Percentiles rank a stretch among this genome's conserved stretches.
phyloP scores from a whole-genome alignment of 2,797 vertebrate genomes.

The Sciaenops ocellatus region DNA sequence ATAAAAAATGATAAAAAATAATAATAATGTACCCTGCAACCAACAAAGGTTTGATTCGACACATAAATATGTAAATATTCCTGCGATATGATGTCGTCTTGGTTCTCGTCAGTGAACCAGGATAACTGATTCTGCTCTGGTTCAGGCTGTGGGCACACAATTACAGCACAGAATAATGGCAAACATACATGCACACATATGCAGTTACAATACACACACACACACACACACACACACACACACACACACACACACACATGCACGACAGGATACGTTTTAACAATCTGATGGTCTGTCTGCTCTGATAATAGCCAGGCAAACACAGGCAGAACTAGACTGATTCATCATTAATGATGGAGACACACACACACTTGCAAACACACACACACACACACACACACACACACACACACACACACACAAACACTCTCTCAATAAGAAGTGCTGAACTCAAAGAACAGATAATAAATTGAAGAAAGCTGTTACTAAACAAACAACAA shows the following conservation, averaged over 20 bases:
- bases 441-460: slow-evolving; percentile 1
- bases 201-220: slow-evolving; percentile 15
- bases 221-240: slow-evolving; percentile 1
- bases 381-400: background rate
- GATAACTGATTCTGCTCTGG: slow-evolving; percentile 5
- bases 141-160: slow-evolving; percentile 23
- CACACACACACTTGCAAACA: background rate
- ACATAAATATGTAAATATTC: no score
- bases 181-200: slow-evolving; percentile 11
- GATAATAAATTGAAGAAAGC: background rate
- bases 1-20: background rate
- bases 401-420: background rate
- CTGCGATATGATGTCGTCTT: slow-evolving; percentile 8
- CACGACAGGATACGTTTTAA: slow-evolving; percentile 21
- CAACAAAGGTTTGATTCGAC: background rate
- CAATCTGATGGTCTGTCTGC: slow-evolving; percentile 79
- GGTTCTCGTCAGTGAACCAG: slow-evolving; percentile 9
- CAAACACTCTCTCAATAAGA: slow-evolving; percentile 4
- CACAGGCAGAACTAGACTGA: slow-evolving; percentile 43
- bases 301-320: slow-evolving; percentile 60
- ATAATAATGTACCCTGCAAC: background rate
- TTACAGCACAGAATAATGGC: slow-evolving; percentile 28
- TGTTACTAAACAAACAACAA: background rate
- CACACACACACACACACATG: slow-evolving; percentile 8
- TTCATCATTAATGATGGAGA: slow-evolving; percentile 48